A percentile compares a stretch with the other conserved stretches of the same genome.
Conservation (phyloP, 2,797 vertebrate genomes). For the Mormyrus hasselquistii region DNA sequence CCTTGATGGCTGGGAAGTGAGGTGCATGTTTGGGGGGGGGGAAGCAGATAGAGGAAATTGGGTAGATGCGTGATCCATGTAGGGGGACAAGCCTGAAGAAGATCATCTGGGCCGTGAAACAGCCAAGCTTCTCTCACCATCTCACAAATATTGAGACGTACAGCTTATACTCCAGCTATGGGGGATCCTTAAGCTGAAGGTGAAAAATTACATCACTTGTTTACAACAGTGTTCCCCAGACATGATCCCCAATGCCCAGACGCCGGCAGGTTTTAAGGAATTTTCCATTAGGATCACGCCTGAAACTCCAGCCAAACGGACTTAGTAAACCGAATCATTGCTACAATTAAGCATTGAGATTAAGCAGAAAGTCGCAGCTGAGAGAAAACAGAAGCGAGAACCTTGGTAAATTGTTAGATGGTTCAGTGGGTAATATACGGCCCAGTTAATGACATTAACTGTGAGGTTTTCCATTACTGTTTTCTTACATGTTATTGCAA, state of each 20-base stretch:
- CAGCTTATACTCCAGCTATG: constrained; percentile 40
- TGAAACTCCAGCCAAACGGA: not conserved
- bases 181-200: not conserved
- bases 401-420: not conserved
- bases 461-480: not conserved
- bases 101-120: constrained; percentile 39
- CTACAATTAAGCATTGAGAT: not conserved
- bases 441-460: not conserved
- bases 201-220: not conserved
- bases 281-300: not conserved
- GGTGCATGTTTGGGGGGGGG: not conserved
- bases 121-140: constrained; percentile 28
- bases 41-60: not conserved
- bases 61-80: not conserved
- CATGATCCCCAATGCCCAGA: not conserved
- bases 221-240: not conserved
- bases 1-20: constrained; percentile 2
- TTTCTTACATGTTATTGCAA: not conserved
- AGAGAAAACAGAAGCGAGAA: not conserved
- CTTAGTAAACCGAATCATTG: not conserved
- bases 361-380: not conserved
- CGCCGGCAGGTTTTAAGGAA: not conserved
- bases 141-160: constrained; percentile 14
- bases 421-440: not conserved
- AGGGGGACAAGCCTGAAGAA: constrained; percentile 14